A percentile compares a stretch with the other conserved stretches of the same genome.
These are phyloP conservation scores for Ectropis crepuscularia DNA, from an alignment of 2,888 invertebrate genomes.

Conservation along the genomic window DNA sequence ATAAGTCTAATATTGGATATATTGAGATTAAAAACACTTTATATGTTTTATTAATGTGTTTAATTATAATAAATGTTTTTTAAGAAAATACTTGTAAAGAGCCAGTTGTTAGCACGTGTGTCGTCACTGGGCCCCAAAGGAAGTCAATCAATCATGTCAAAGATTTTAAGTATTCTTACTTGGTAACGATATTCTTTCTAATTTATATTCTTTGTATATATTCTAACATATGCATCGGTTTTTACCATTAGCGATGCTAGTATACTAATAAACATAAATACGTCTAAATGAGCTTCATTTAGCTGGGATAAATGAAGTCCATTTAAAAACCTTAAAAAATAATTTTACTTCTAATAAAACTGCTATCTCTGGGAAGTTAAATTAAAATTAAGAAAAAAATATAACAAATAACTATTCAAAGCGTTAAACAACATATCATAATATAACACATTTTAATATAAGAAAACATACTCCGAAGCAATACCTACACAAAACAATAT, in stretches of 20 bases:
- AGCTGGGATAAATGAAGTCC: conserved; percentile 77
- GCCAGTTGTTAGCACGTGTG: conserved; percentile 52
- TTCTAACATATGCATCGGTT: conserved; percentile 52
- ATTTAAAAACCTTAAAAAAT: conserved; percentile 57
- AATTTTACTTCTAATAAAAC: conserved; percentile 22
- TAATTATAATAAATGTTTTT: conserved; percentile 60
- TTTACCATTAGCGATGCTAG: conserved; percentile 30
- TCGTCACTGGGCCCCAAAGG: conserved; percentile 68
- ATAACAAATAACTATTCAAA: neutral
- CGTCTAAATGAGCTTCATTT: conserved; percentile 70
- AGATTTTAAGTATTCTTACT: conserved; percentile 54
- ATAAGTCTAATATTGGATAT: conserved; percentile 52
- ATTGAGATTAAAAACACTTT: conserved; percentile 63
- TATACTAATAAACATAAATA: conserved; percentile 39
- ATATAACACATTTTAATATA: too few species aligned
- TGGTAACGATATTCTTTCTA: conserved; percentile 63
- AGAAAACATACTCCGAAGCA: too few species aligned
- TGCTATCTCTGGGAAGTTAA: neutral
- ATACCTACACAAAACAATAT: too few species aligned
- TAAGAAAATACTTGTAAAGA: conserved; percentile 72
- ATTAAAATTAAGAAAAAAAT: neutral
- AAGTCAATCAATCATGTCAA: conserved; percentile 53
- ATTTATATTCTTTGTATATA: conserved; percentile 62
- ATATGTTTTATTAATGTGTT: conserved; percentile 57
- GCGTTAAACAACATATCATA: too few species aligned